Conservation (phyloP, 92 coral and sea anemone species). For the Hydrozoanthus gracilis region DNA sequence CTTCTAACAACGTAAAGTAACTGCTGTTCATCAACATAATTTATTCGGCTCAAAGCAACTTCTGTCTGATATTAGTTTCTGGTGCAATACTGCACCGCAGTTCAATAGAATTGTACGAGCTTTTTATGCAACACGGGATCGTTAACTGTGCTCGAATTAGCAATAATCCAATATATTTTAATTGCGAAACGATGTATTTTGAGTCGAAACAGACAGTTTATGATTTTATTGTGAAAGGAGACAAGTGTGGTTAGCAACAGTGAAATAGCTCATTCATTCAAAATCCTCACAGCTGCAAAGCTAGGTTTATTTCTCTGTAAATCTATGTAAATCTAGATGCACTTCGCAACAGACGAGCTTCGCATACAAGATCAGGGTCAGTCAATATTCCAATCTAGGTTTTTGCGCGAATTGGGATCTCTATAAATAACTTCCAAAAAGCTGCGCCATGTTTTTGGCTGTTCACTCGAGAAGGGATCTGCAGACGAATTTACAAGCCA, state of each 20-base stretch:
- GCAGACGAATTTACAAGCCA: not conserved
- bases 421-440: not conserved
- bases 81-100: constrained; percentile 1
- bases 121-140: not conserved
- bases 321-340: not conserved
- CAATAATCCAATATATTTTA: constrained; percentile 1
- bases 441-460: too few species aligned
- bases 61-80: not conserved
- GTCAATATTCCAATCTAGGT: too few species aligned
- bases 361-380: too few species aligned
- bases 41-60: not conserved
- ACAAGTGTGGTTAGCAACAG: not conserved
- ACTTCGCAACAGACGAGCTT: too few species aligned
- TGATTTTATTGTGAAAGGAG: not conserved
- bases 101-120: constrained; percentile 10
- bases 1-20: not conserved
- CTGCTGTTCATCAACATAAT: not conserved
- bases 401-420: not conserved
- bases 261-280: not conserved
- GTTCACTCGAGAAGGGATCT: not conserved
- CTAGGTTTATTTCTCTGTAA: not conserved
- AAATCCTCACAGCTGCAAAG: constrained; percentile 30
- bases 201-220: not conserved
- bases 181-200: not conserved
- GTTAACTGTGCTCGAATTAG: not conserved